Base-by-base conservation (phyloP, 2,888 invertebrate species). In the Netelia melanura region DNA sequence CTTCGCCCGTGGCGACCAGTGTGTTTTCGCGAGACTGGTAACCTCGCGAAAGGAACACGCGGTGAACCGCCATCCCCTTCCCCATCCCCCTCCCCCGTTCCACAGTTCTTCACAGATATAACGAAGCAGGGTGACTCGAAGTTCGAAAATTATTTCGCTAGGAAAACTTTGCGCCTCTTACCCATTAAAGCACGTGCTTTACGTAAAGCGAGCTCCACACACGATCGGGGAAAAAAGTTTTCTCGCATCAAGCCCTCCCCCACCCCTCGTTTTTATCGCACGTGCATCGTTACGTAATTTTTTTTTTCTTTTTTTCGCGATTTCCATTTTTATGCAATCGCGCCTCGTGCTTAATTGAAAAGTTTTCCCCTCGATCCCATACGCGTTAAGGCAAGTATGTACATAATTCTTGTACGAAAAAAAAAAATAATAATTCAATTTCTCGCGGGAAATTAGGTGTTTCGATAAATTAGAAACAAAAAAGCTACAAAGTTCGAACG, bases 111-210 rank as follows among this genome's bases (percentile, higher is more conserved):
- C 14, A 58, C 44, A 62, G 43, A 78, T 79, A 70, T 48, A 70
- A 70, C 44, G 21, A 62, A 10, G 23, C 61, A 61, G 58, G 3
- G n/a, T 54, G 58, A 25, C 61, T 54, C 38, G 23, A 38, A 70
- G 74, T 65, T 81, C 23, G 38, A 58, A 81, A 81, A 78, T 84
- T 81, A 78, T 81, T 81, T 81, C 78, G 48, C 44, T 48, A 68
- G 68, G 74, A 38, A 48, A 84, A 78, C 56, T 74, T 70, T 64
- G 67, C 43, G 68, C 74, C 17, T 25, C 72, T 38, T 68, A 14
- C 9, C 48, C 21, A 10, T 62, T 48, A 68, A 58, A 21, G 48
- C 52, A n/a, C 56, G 38, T 38, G 38, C 38, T 38, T 38, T 38
- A 74, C 68, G 14, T 68, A 17, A 81, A 64, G 81, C 52, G 38